phyloP scores from a whole-genome alignment of 53 echinoderm and acorn worm genomes.

The Arbacia lixula region DNA sequence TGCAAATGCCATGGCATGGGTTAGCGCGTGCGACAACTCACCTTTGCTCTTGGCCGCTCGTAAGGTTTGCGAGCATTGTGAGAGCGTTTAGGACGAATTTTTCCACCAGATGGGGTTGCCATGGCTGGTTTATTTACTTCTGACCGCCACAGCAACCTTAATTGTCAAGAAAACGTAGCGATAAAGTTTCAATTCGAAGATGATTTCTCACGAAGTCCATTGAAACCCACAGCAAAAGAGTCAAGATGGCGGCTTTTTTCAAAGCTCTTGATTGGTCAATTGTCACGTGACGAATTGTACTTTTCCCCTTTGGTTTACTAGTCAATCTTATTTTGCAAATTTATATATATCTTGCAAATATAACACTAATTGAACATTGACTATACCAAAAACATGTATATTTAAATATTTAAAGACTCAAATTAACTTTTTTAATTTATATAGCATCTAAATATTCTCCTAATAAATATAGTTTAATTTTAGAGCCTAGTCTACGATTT shows the following conservation, averaged over 20 bases:
- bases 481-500: constrained; percentile 36
- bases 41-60: constrained; percentile 82
- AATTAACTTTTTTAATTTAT: no score
- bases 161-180: background rate
- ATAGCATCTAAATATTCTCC: background rate
- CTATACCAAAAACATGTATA: no score
- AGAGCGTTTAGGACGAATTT: constrained; percentile 89
- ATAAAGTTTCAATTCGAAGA: constrained; percentile 44
- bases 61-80: constrained; percentile 84
- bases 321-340: background rate
- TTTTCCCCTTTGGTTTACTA: constrained; percentile 32
- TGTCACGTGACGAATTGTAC: constrained; percentile 77
- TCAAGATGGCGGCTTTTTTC: constrained; percentile 99
- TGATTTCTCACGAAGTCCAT: constrained; percentile 10
- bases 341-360: background rate
- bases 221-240: constrained; percentile 45
- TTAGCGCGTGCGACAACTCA: constrained; percentile 59
- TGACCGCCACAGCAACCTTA: constrained; percentile 58
- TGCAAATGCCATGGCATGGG: no score
- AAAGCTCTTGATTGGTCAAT: constrained; percentile 85
- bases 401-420: no score
- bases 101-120: constrained; percentile 94
- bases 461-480: background rate
- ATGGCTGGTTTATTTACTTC: constrained; percentile 60
- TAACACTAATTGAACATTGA: no score